Percentiles rank a stretch among this genome's conserved stretches.
phyloP scores from a whole-genome alignment of 2,797 vertebrate species.

The Oryzias dopingdopingensis region DNA sequence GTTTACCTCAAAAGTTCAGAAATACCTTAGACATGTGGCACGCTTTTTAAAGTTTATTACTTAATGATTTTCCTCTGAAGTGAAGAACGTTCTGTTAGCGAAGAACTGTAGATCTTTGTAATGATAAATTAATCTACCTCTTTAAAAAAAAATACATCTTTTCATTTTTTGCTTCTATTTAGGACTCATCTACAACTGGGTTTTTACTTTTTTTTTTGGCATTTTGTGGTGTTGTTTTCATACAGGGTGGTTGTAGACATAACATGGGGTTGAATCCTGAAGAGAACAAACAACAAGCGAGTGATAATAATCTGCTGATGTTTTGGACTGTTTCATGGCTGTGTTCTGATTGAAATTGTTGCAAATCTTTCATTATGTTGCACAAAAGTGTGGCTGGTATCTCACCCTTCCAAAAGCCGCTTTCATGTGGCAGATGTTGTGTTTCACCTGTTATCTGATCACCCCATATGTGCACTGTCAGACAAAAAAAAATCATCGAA shows the following conservation, averaged over 20 bases:
- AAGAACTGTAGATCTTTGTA: no score
- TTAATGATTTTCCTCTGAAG: no score
- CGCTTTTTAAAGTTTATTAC: no score
- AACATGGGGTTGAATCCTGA: conserved; percentile 37
- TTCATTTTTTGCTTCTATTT: no score
- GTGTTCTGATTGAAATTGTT: conserved; percentile 20
- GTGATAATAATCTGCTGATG: conserved; percentile 24
- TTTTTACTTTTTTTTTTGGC: background rate
- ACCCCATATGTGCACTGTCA: conserved; percentile 23
- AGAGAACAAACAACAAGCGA: conserved; percentile 8
- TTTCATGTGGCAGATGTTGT: conserved; percentile 22
- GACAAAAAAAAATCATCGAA: conserved; percentile 11
- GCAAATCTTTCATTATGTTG: conserved; percentile 43
- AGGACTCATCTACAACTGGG: conserved; percentile 9
- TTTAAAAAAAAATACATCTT: no score
- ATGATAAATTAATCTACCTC: no score
- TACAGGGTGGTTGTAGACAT: conserved; percentile 33
- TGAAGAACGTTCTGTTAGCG: no score
- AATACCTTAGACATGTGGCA: no score
- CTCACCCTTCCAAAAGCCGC: conserved; percentile 16
- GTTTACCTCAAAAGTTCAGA: no score
- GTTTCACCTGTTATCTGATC: conserved; percentile 48
- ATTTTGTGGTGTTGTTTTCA: background rate
- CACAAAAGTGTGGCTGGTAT: conserved; percentile 12
- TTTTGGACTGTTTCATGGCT: conserved; percentile 25